phyloP scores from a whole-genome alignment of 2,797 vertebrate species.

The Spheniscus humboldti region DNA sequence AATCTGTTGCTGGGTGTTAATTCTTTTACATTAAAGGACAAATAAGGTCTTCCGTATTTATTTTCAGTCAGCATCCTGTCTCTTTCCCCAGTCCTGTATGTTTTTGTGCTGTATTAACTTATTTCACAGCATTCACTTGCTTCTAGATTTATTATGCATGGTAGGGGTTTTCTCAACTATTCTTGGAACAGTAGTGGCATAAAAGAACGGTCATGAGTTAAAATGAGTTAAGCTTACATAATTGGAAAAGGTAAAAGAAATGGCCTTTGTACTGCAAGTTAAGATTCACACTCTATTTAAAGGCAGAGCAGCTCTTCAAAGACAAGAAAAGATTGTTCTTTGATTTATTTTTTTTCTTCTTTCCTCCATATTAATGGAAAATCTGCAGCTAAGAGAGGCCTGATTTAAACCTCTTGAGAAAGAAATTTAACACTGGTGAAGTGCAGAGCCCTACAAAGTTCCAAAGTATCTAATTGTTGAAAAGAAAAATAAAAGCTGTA shows the following conservation, averaged over 20 bases:
- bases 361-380: not conserved
- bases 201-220: not conserved
- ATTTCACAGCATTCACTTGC: not conserved
- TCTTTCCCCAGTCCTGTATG: not conserved
- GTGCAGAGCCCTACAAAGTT: not conserved
- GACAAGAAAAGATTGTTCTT: not conserved
- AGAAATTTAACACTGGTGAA: not conserved
- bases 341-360: not conserved
- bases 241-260: not conserved
- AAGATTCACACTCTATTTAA: not conserved
- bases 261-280: not conserved
- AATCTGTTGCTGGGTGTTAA: not conserved
- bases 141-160: not conserved
- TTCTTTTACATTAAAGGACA: not conserved
- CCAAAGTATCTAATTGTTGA: not conserved
- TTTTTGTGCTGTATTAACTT: not conserved
- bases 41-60: not conserved
- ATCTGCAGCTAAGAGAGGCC: not conserved
- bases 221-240: not conserved
- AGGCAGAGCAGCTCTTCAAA: not conserved
- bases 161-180: not conserved
- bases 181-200: not conserved
- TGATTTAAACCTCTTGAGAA: not conserved
- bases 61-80: not conserved
- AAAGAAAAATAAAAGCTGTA: not conserved